Base-by-base conservation (phyloP, 1,140 invertebrate genomes). In the Myzus persicae region DNA sequence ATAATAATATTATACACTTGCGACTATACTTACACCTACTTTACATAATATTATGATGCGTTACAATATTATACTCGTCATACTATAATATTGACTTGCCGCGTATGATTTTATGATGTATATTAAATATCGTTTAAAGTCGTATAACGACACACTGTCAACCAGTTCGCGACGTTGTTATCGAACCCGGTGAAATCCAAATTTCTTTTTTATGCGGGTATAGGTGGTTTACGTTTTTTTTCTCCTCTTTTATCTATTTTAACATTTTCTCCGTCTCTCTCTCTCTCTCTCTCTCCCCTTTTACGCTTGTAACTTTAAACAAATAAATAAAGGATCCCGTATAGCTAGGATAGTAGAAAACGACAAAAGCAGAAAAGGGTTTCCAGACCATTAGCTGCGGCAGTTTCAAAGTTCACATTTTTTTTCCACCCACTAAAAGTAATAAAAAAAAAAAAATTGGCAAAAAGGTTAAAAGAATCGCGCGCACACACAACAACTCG, bases 401-500 rank as follows among this genome's bases (percentile, higher is more conserved):
- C 46, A 54, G 91, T 51, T 85, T 84, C 76, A 84, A 93, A 93
- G 91, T 93, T 93, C 24, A 42, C 76, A n/a, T 91, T 91, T 93
- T 82, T n/a, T 84, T n/a, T 67, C 18, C 38, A n/a, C 91, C 91
- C 59, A 82, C 44, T 38, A 76, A 81, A 46, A 38, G 48, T 26
- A 81, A 91, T 46, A 91, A 67, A 44, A 59, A 44, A 44, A 76
- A 91, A 91, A 90, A 82, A 92, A 92, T 92, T 84, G 67, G 67
- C 91, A 84, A 92, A 92, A 92, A 91, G 90, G 59, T 91, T 44
- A 81, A 81, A 91, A 76, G n/a, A 84, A 92, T 40, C 44, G 91
- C 14, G 22, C 44, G 31, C 22, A 51, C 48, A 51, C 48, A 18
- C 42, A n/a, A 91, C 42, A 81, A 91, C 42, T 91, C 90, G 59